phyloP scores from a whole-genome alignment of 2,113 vertebrate genomes.

The Scomber japonicus region DNA sequence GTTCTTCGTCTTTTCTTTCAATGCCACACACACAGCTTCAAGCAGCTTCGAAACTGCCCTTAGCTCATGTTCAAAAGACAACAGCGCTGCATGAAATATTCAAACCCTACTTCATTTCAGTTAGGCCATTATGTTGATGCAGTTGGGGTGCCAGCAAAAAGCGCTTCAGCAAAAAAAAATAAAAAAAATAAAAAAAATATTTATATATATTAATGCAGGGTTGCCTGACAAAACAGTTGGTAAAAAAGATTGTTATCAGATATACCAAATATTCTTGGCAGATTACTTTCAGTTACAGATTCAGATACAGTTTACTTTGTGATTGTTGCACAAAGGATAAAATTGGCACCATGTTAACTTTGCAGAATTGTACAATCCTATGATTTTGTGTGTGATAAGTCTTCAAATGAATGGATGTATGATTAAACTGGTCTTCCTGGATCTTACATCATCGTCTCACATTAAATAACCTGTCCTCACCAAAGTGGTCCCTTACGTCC shows the following conservation, averaged over 20 bases:
- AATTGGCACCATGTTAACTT: neutral
- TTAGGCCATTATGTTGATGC: neutral
- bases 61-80: slow-evolving; percentile 2
- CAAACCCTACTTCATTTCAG: neutral
- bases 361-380: neutral
- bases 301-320: neutral
- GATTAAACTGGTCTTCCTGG: neutral
- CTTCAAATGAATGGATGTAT: neutral
- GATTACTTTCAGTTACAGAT: neutral
- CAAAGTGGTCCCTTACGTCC: too few relatives aligned
- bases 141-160: too few relatives aligned
- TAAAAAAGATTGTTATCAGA: too few relatives aligned
- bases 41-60: neutral
- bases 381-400: neutral
- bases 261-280: too few relatives aligned
- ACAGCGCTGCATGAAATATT: neutral
- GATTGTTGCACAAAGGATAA: neutral
- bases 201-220: too few relatives aligned
- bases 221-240: too few relatives aligned
- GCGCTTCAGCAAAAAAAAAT: too few relatives aligned
- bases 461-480: neutral
- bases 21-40: neutral
- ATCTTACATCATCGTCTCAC: neutral
- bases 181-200: too few relatives aligned
- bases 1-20: slow-evolving; percentile 32